These are phyloP conservation scores for Druceiella hillmani DNA, from an alignment of 2,888 invertebrate species.

Conservation along the genomic window DNA sequence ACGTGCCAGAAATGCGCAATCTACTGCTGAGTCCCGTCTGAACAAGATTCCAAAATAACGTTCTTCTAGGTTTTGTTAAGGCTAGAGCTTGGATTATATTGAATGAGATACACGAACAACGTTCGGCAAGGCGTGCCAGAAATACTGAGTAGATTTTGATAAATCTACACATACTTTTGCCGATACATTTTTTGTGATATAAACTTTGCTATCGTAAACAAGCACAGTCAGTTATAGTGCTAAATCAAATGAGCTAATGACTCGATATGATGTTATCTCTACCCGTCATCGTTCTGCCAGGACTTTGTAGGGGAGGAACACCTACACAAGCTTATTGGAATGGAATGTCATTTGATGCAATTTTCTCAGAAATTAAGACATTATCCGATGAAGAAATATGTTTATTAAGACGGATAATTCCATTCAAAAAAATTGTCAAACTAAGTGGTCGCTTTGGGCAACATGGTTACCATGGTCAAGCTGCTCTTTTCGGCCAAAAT, in stretches of 20 bases:
- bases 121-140: background rate
- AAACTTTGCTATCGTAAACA: slow-evolving; percentile 7
- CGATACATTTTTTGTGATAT: too few species aligned
- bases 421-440: slow-evolving; percentile 1
- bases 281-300: slow-evolving; percentile 3
- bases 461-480: slow-evolving; percentile 1
- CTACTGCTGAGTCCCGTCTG: too few species aligned
- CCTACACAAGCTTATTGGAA: slow-evolving; percentile 8
- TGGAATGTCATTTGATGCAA: slow-evolving; percentile 3
- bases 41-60: too few species aligned
- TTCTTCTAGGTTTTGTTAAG: too few species aligned
- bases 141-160: background rate
- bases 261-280: background rate
- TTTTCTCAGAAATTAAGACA: slow-evolving; percentile 3
- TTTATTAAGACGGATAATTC: slow-evolving; percentile 5
- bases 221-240: background rate
- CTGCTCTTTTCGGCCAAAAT: background rate
- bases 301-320: slow-evolving; percentile 4
- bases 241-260: slow-evolving; percentile 5
- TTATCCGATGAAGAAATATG: too few species aligned
- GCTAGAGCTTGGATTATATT: too few species aligned
- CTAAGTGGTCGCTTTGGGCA: slow-evolving; percentile 2
- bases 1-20: too few species aligned
- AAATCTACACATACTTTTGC: background rate
- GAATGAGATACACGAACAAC: background rate